Evolutionary conservation across 2,113 vertebrate species (phyloP), one percentile per base, ranked within the genome.

Genomic region (Micronycteris hirsuta): DNA sequence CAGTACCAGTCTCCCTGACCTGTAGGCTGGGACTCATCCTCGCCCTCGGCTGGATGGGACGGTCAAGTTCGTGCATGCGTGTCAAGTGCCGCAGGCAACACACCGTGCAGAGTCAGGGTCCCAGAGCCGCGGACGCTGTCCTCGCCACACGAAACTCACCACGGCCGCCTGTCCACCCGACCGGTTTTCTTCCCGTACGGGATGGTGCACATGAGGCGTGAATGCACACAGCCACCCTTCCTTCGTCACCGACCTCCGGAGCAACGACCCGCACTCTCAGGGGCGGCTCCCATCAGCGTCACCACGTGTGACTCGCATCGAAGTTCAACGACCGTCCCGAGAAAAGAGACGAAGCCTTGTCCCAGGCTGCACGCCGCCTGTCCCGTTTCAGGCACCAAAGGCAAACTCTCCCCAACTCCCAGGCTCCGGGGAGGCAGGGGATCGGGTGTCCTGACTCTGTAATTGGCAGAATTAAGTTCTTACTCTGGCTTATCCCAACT

Each of bases 401-500:
- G 95, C 93, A 93, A 91, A 93, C 84, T 84, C 85, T 89, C 19
- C 76, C 52, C 65, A 73, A 31, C 70, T 89, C n/a, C 38, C 54
- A 86, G 86, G 65, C 73, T 86, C 31, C 87, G 73, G 65, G 56
- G 67, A 74, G n/a, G 68, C 61, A 19, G 43, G 58, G 93, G 90
- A 96, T 97, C 96, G 52, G 91, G 91, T 97, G 91, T 96, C 97
- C 85, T 12, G 71, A 74, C 88, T 96, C 2, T 7, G 71, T 97
- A 97, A 97, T 97, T 97, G 97, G 95, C 88, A 95, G 97, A 96
- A 96, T 97, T 97, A 97, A 97, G 91, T 94, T 96, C 94, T 97
- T 97, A 97, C 63, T 92, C 71, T 61, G 93, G 96, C 88, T 97
- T 96, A 97, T 71, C 96, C 93, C 93, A 47, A 70, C 89, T 92